phyloP scores from a whole-genome alignment of 2,113 vertebrate genomes.

The Coryphaenoides rupestris region DNA sequence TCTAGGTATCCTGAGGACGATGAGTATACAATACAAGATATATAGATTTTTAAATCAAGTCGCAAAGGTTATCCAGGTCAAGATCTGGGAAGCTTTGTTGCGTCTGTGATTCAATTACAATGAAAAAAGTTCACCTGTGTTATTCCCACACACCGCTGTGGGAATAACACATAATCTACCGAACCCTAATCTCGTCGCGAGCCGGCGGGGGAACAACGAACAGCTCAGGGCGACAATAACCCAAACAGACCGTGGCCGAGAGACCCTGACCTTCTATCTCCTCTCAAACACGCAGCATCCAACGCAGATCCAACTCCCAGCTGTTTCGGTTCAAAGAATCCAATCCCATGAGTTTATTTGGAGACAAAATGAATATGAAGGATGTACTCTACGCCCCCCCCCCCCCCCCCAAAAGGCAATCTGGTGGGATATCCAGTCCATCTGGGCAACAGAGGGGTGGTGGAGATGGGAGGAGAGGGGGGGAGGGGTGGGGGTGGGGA shows the following conservation, averaged over 20 bases:
- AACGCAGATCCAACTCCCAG: conserved; percentile 35
- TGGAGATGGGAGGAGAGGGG: background rate
- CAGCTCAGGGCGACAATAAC: conserved; percentile 59
- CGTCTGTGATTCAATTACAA: conserved; percentile 38
- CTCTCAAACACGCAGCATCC: conserved; percentile 42
- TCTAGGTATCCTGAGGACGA: no score
- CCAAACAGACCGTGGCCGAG: no score
- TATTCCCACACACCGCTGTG: conserved; percentile 23
- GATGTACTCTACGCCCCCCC: conserved; percentile 24
- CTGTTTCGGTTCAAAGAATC: conserved; percentile 44
- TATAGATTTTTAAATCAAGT: background rate
- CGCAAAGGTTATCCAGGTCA: conserved; percentile 1
- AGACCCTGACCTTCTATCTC: conserved; percentile 40
- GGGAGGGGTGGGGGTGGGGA: no score
- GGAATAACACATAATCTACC: conserved; percentile 50
- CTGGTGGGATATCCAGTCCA: conserved; percentile 51
- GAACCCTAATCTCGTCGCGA: conserved; percentile 44
- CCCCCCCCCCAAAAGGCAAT: no score
- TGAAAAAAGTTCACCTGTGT: conserved; percentile 54
- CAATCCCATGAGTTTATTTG: conserved; percentile 40
- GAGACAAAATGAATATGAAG: conserved; percentile 38
- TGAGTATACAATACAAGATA: background rate
- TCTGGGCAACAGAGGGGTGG: conserved; percentile 40
- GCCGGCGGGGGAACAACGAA: conserved; percentile 41
- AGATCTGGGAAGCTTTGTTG: background rate